A percentile compares a stretch with the other conserved stretches of the same genome.
These are phyloP conservation scores for Gastracanthus pulcherrimus DNA, from an alignment of 2,888 invertebrate species.

Conservation along the genomic window DNA sequence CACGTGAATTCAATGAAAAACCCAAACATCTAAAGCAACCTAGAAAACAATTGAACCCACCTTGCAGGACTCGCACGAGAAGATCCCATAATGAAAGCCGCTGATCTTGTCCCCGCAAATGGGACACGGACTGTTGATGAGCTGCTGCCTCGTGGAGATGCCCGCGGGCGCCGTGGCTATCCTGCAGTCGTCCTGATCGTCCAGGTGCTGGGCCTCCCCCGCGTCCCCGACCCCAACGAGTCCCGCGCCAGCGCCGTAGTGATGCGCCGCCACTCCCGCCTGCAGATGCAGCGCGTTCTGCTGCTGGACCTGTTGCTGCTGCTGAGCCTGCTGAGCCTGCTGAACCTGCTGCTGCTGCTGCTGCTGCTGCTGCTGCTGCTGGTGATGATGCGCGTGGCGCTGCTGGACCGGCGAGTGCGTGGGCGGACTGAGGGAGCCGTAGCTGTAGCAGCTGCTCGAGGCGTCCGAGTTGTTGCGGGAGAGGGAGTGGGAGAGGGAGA, in stretches of 20 bases:
- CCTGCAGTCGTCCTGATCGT: conserved; percentile 71
- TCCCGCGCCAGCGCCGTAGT: conserved; percentile 58
- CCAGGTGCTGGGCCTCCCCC: conserved; percentile 64
- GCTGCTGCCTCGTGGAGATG: conserved; percentile 89
- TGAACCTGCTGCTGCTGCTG: conserved; percentile 73
- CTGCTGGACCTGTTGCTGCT: conserved; percentile 67
- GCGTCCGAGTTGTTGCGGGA: conserved; percentile 95
- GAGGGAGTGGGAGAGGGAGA: conserved; percentile 88
- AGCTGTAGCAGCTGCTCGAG: conserved; percentile 93
- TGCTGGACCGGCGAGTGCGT: conserved; percentile 92
- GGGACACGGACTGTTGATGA: conserved; percentile 95
- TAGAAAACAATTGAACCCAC: background rate
- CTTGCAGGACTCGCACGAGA: conserved; percentile 98
- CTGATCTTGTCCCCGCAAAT: conserved; percentile 97
- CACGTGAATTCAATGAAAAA: too few relatives aligned
- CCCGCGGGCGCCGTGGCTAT: conserved; percentile 82
- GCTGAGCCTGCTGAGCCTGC: conserved; percentile 78
- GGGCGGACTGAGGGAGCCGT: conserved; percentile 82
- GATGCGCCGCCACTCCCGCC: conserved; percentile 63
- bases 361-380: conserved; percentile 66
- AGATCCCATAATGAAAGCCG: conserved; percentile 98
- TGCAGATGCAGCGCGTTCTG: conserved; percentile 79
- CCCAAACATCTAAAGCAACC: too few relatives aligned
- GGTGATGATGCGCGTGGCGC: conserved; percentile 77
- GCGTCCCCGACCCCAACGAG: conserved; percentile 4